Evolutionary conservation across 2,797 vertebrate genomes (phyloP).

Genomic region (Sardinella longiceps): DNA sequence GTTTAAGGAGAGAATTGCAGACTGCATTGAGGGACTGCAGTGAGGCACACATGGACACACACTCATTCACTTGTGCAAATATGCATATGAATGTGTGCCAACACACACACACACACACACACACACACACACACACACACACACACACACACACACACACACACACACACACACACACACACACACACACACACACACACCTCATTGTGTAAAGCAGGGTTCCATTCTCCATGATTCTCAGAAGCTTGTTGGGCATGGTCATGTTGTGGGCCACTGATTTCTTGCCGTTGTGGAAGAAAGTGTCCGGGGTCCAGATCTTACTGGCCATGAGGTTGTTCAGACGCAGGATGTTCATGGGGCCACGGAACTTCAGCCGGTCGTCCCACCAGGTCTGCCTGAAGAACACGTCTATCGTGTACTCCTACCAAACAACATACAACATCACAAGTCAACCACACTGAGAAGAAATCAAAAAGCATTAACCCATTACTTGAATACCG

Average conservation of each 20-base stretch:
- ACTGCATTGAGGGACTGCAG: background rate
- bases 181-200: constrained; percentile 36
- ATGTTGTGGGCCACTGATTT: constrained; percentile 97
- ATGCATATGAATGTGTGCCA: too few relatives aligned
- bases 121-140: background rate
- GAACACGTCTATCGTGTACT: constrained; percentile 73
- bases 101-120: too few relatives aligned
- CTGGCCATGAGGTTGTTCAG: constrained; percentile 96
- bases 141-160: background rate
- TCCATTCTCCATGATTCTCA: constrained; percentile 84
- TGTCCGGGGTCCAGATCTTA: constrained; percentile 95
- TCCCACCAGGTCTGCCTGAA: constrained; percentile 74
- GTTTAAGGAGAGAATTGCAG: background rate
- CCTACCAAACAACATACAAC: constrained; percentile 52
- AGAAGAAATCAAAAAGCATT: too few relatives aligned
- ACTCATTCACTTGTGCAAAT: background rate
- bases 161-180: constrained; percentile 27
- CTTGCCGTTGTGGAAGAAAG: constrained; percentile 96
- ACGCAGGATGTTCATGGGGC: constrained; percentile 72
- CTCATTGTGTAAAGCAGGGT: constrained; percentile 75
- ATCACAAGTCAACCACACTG: background rate
- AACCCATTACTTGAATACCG: too few relatives aligned
- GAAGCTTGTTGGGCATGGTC: constrained; percentile 95
- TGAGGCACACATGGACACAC: background rate
- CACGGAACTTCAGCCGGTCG: constrained; percentile 67